Percentiles rank a stretch among this genome's conserved stretches.
Conservation (phyloP, 2,113 vertebrate genomes). For the Dipodomys spectabilis region DNA sequence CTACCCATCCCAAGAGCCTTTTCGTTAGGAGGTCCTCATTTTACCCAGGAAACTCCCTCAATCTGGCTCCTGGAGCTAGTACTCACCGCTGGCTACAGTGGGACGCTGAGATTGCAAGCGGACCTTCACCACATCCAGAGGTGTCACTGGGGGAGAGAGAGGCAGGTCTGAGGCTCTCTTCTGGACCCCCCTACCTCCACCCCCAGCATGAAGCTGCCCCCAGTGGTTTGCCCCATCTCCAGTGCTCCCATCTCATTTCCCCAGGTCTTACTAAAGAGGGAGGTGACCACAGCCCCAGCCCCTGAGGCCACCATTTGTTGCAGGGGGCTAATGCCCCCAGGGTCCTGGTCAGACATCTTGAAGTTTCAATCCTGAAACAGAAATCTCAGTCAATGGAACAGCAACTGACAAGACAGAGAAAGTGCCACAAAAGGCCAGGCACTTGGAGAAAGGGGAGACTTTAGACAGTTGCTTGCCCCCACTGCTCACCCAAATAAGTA, state of each 20-base stretch:
- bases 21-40: background rate
- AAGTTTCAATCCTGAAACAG: constrained; percentile 81
- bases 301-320: constrained; percentile 98
- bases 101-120: constrained; percentile 95
- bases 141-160: constrained; percentile 89
- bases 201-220: background rate
- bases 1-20: background rate
- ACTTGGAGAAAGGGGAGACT: no score
- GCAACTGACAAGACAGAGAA: background rate
- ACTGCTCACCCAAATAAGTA: no score
- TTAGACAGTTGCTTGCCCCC: background rate
- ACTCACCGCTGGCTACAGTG: constrained; percentile 89
- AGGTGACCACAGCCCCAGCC: constrained; percentile 94
- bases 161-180: background rate
- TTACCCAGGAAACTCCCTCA: background rate
- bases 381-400: constrained; percentile 16
- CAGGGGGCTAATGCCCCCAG: constrained; percentile 90
- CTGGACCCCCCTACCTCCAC: background rate
- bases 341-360: constrained; percentile 89
- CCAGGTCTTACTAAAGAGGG: constrained; percentile 92
- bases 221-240: constrained; percentile 73
- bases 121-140: constrained; percentile 97
- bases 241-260: background rate
- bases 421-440: background rate
- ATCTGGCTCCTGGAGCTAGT: background rate